These are phyloP conservation scores for Tenualosa ilisha DNA, from an alignment of 2,797 vertebrate species.

Conservation along the genomic window DNA sequence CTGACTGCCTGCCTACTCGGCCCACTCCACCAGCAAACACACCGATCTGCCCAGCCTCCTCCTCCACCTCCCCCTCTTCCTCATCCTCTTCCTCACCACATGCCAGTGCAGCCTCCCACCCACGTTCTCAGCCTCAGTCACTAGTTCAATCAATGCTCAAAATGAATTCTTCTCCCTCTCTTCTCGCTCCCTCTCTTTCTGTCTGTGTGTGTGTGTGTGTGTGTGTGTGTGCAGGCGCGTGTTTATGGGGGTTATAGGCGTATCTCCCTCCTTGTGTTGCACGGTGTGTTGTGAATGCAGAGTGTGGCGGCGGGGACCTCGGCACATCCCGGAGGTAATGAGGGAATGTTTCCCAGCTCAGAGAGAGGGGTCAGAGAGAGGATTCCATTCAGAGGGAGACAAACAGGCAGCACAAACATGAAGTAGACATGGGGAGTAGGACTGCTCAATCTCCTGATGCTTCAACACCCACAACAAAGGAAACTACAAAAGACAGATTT, in stretches of 20 bases:
- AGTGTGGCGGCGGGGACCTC: not conserved
- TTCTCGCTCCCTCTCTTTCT: not conserved
- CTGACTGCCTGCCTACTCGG: not conserved
- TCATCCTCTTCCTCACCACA: not conserved
- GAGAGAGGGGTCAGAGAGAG: not conserved
- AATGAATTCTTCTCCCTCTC: not conserved
- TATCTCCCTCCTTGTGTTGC: not conserved
- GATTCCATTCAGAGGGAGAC: not conserved
- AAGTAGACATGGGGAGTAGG: not conserved
- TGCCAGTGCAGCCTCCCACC: not conserved
- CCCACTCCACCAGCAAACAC: conserved; percentile 5
- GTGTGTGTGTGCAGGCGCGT: not conserved
- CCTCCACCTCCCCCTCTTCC: not conserved
- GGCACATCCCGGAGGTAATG: not conserved
- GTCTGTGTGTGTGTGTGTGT: not conserved
- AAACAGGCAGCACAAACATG: not conserved
- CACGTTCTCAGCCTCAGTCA: not conserved
- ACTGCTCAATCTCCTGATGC: not conserved
- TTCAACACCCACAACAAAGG: conserved; percentile 4
- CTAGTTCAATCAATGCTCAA: not conserved
- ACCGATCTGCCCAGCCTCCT: not conserved
- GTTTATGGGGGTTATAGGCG: not conserved
- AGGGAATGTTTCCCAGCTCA: not conserved
- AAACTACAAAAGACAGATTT: conserved; percentile 17
- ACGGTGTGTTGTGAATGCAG: not conserved